Evolutionary conservation across 1,140 invertebrate species (phyloP), one percentile per base, ranked within the genome.

Genomic region (Tetramorium simillimum): DNA sequence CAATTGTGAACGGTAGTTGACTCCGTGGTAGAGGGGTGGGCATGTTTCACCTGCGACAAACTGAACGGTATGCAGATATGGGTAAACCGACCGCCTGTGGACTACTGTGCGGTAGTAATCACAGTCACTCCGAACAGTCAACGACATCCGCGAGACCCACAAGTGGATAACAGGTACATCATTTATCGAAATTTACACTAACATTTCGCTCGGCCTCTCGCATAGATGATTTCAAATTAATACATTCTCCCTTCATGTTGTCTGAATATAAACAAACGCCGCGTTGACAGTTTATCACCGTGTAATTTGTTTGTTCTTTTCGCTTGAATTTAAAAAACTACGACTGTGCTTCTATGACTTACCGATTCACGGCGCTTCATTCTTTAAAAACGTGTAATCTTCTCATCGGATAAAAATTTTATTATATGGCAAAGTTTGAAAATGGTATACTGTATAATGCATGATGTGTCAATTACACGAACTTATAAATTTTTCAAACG

Each of bases 21-120:
- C 67, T 56, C 49, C 4, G 63, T 58, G 51, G 84, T 82, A 86
- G 87, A 85, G 89, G 85, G 89, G 85, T 90, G 43, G 89, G 62
- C 85, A n/a, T 86, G 87, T 92, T 90, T 85, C 58, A 89, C 63
- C 51, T 37, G 86, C 63, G 89, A 91, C 86, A 91, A 69, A 86
- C 65, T 67, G 67, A 67, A 86, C 86, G 87, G 85, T 91, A 91
- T 91, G 88, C 81, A 88, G 89, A 91, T 91, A 89, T 86, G 70
- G 70, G 87, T 87, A 91, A 88, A 87, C 85, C 85, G 65, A 62
- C 75, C 77, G 77, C 65, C 85, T 81, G 75, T 88, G 76, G 88
- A 86, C 69, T 65, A 78, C 46, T 62, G 81, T 81, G 65, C 85
- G 40, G 88, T 91, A 93, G 92, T 93, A 89, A 91, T 90, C 88